phyloP scores from a whole-genome alignment of 2,888 invertebrate genomes.

The Andrena haemorrhoa region DNA sequence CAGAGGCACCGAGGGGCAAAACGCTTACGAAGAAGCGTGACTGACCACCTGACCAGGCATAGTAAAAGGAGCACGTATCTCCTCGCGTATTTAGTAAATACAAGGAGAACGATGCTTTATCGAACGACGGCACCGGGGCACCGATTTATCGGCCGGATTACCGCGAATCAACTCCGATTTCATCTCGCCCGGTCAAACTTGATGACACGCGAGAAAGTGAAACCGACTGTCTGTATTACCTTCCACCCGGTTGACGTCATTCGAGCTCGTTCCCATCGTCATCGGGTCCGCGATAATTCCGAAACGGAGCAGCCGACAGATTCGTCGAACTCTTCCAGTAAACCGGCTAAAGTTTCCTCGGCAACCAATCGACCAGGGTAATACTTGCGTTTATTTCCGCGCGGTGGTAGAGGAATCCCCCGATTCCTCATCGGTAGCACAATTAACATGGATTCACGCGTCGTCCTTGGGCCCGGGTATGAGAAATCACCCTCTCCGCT shows the following conservation, averaged over 20 bases:
- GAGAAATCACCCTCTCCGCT: constrained; percentile 67
- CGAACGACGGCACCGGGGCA: constrained; percentile 31
- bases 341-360: neutral
- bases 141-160: constrained; percentile 63
- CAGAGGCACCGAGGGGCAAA: neutral
- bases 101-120: constrained; percentile 38
- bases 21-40: constrained; percentile 8
- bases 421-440: neutral
- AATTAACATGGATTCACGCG: constrained; percentile 28
- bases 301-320: constrained; percentile 12
- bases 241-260: constrained; percentile 51
- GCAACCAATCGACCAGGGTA: too few relatives aligned
- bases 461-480: constrained; percentile 51
- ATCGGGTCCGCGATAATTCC: constrained; percentile 29
- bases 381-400: neutral
- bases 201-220: constrained; percentile 63
- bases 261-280: constrained; percentile 25
- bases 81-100: constrained; percentile 53
- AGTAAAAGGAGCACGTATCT: constrained; percentile 16
- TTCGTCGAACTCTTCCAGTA: constrained; percentile 15
- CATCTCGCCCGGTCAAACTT: constrained; percentile 50
- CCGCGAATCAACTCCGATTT: constrained; percentile 63
- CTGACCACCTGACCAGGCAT: neutral
- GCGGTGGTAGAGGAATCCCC: neutral
- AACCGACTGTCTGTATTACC: constrained; percentile 52